Conservation (phyloP, 2,113 vertebrate species). For the Colistium nudipinnis region DNA sequence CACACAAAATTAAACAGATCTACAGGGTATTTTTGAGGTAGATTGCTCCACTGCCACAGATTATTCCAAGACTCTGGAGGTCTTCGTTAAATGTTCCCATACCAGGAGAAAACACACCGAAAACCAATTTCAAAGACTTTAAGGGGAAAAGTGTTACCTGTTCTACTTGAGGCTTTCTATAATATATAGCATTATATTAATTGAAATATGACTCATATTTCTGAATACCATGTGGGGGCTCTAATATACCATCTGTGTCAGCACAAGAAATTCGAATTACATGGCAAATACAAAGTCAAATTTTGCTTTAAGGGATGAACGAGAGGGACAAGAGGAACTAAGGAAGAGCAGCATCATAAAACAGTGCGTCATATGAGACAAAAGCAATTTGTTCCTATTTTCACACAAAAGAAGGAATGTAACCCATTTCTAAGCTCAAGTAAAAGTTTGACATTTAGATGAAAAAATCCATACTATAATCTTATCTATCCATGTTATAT, state of each 20-base stretch:
- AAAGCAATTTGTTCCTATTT: background rate
- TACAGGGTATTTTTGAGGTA: constrained; percentile 56
- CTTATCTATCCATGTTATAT: background rate
- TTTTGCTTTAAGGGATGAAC: background rate
- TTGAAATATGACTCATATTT: constrained; percentile 68
- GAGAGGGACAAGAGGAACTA: background rate
- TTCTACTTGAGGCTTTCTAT: constrained; percentile 15
- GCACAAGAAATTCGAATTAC: constrained; percentile 44
- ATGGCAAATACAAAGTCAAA: constrained; percentile 1
- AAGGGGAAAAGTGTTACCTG: constrained; percentile 22
- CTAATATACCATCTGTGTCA: constrained; percentile 74
- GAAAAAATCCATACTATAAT: background rate
- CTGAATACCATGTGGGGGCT: constrained; percentile 68
- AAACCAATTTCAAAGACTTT: constrained; percentile 40
- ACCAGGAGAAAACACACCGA: constrained; percentile 32
- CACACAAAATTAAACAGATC: constrained; percentile 47
- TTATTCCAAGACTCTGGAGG: constrained; percentile 44
- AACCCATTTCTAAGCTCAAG: background rate
- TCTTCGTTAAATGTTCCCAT: constrained; percentile 18
- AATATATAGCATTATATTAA: constrained; percentile 34
- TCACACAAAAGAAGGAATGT: background rate
- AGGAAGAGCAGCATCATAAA: background rate
- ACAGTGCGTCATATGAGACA: background rate
- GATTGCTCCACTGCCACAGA: constrained; percentile 61
- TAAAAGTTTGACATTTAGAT: background rate